A percentile compares a stretch with the other conserved stretches of the same genome.
phyloP scores from a whole-genome alignment of 2,888 invertebrate species.

The Unio delphinus region DNA sequence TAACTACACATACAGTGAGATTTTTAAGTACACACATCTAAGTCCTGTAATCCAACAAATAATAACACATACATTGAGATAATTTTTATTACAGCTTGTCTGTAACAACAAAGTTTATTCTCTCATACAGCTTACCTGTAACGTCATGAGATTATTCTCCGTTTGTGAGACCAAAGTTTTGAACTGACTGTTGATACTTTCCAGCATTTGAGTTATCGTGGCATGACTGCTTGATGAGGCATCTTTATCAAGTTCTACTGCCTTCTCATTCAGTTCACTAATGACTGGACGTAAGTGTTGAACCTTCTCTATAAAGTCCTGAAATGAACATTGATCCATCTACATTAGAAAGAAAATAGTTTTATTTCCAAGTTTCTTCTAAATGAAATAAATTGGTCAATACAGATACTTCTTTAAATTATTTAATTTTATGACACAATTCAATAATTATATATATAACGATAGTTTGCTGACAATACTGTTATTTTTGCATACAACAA shows the following conservation, averaged over 20 bases:
- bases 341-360: no score
- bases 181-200: conserved; percentile 56
- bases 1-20: no score
- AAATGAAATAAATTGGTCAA: no score
- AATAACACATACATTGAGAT: no score
- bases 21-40: no score
- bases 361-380: no score
- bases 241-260: conserved; percentile 79
- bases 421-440: no score
- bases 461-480: no score
- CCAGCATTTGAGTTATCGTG: conserved; percentile 41
- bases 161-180: conserved; percentile 43
- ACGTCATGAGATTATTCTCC: conserved; percentile 48
- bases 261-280: conserved; percentile 86
- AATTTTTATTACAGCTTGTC: not conserved
- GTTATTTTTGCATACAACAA: no score
- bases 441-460: no score
- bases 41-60: no score
- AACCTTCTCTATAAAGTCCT: conserved; percentile 55
- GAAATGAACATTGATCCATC: conserved; percentile 7
- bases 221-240: conserved; percentile 76
- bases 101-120: conserved; percentile 1
- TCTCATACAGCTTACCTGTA: conserved; percentile 46
- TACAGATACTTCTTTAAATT: no score
- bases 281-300: conserved; percentile 88